A percentile compares a stretch with the other conserved stretches of the same genome.
phyloP scores from a whole-genome alignment of 2,888 invertebrate genomes.

The Campoplex nolae region DNA sequence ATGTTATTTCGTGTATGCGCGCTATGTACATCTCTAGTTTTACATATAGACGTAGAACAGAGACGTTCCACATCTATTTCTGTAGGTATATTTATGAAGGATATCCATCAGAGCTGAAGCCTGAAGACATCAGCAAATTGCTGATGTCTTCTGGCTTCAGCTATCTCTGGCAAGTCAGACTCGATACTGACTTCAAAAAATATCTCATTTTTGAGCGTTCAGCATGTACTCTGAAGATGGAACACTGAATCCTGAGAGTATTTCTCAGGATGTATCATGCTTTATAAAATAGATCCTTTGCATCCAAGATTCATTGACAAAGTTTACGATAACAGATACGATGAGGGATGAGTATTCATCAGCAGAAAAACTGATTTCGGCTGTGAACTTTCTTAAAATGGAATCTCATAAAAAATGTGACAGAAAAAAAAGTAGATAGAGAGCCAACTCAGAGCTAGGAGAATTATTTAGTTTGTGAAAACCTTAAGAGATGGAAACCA shows the following conservation, averaged over 20 bases:
- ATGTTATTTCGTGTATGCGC: conserved; percentile 52
- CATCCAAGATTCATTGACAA: too few relatives aligned
- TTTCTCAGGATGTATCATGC: too few relatives aligned
- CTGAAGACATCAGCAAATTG: too few relatives aligned
- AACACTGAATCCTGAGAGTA: too few relatives aligned
- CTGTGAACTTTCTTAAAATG: too few relatives aligned
- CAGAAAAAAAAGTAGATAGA: background rate
- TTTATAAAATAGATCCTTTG: background rate
- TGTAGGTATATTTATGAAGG: conserved; percentile 9
- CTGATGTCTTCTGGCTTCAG: too few relatives aligned
- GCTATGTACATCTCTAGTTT: background rate
- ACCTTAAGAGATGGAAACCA: background rate
- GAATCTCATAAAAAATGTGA: background rate
- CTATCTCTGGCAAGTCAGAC: background rate
- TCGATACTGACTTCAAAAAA: background rate
- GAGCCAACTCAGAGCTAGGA: too few relatives aligned
- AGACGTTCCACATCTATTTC: conserved; percentile 22
- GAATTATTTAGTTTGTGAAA: background rate
- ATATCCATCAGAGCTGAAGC: background rate
- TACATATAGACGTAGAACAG: conserved; percentile 6
- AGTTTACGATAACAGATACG: too few relatives aligned
- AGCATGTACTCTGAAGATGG: background rate
- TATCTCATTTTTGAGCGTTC: background rate
- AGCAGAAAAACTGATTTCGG: too few relatives aligned
- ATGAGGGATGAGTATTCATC: too few relatives aligned